phyloP scores from a whole-genome alignment of 1,140 invertebrate species.

The silkworm (Bombyx mori) region DNA sequence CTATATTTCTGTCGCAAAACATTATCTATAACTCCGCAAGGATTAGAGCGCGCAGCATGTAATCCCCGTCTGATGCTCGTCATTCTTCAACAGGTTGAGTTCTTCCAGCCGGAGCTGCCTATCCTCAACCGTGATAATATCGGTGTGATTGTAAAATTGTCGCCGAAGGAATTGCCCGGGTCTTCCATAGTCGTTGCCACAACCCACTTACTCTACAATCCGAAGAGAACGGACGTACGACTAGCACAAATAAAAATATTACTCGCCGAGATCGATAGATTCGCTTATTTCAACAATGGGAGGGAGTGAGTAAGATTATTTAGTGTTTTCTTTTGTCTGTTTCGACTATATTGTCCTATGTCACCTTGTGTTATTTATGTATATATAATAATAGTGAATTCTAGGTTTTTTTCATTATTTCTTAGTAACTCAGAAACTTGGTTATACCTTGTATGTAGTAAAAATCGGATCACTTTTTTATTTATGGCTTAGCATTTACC shows the following conservation, averaged over 20 bases:
- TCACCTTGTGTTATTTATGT: too few relatives aligned
- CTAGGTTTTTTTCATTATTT: too few relatives aligned
- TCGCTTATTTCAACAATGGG: slow-evolving; percentile 74
- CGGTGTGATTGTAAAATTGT: slow-evolving; percentile 84
- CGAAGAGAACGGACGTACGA: slow-evolving; percentile 87
- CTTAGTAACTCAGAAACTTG: too few relatives aligned
- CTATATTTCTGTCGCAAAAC: too few relatives aligned
- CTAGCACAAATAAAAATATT: slow-evolving; percentile 87
- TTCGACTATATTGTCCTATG: too few relatives aligned
- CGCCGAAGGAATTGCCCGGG: slow-evolving; percentile 58
- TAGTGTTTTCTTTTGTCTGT: too few relatives aligned
- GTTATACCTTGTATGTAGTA: too few relatives aligned
- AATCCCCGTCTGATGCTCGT: too few relatives aligned
- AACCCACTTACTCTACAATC: slow-evolving; percentile 96
- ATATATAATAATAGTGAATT: slow-evolving; percentile 74
- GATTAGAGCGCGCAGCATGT: too few relatives aligned
- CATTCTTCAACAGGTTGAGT: slow-evolving; percentile 64
- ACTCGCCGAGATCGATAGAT: slow-evolving; percentile 85
- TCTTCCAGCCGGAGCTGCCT: slow-evolving; percentile 65
- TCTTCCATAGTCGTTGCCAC: slow-evolving; percentile 85
- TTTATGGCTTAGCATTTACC: not conserved
- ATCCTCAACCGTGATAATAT: slow-evolving; percentile 91
- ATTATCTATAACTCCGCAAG: too few relatives aligned
- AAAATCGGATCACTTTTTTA: too few relatives aligned
- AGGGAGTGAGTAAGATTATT: slow-evolving; percentile 26